A percentile compares a stretch with the other conserved stretches of the same genome.
Conservation (phyloP, 2,113 vertebrate genomes). For the Odocoileus hemionus region DNA sequence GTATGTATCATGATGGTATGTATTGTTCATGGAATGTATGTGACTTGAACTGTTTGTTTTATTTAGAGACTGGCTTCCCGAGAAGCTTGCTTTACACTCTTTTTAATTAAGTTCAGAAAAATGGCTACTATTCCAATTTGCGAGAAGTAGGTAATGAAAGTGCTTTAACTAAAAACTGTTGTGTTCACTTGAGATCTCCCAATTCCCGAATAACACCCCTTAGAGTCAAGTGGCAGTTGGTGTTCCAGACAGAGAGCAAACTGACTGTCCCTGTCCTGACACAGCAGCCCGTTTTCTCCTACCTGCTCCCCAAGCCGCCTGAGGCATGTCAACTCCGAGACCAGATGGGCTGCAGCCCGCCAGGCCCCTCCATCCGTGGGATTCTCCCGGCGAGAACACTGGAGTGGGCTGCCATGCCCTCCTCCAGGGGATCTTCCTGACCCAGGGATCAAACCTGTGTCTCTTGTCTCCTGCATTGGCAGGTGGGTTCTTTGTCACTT, state of each 20-base stretch:
- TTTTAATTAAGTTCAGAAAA: conserved; percentile 35
- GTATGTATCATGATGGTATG: neutral
- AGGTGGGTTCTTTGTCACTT: neutral
- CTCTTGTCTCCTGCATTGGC: neutral
- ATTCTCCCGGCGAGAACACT: neutral
- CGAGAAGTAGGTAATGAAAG: neutral
- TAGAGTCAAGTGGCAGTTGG: neutral
- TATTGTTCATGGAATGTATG: neutral
- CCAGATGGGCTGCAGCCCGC: neutral
- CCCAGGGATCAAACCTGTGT: neutral
- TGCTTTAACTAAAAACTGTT: conserved; percentile 2
- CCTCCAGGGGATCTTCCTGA: neutral
- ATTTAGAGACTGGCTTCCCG: conserved; percentile 8
- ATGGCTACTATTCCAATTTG: neutral
- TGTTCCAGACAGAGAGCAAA: conserved; percentile 10
- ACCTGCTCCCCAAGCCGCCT: neutral
- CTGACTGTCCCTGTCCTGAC: neutral
- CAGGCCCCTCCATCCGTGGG: neutral
- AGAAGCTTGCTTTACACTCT: conserved; percentile 9
- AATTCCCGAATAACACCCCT: neutral
- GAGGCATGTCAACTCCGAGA: neutral
- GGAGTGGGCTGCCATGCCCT: neutral
- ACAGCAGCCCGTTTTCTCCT: neutral
- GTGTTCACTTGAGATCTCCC: neutral
- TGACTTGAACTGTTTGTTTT: neutral